These are phyloP conservation scores for Dipus sagitta DNA, from an alignment of 2,797 vertebrate species.

Conservation along the genomic window DNA sequence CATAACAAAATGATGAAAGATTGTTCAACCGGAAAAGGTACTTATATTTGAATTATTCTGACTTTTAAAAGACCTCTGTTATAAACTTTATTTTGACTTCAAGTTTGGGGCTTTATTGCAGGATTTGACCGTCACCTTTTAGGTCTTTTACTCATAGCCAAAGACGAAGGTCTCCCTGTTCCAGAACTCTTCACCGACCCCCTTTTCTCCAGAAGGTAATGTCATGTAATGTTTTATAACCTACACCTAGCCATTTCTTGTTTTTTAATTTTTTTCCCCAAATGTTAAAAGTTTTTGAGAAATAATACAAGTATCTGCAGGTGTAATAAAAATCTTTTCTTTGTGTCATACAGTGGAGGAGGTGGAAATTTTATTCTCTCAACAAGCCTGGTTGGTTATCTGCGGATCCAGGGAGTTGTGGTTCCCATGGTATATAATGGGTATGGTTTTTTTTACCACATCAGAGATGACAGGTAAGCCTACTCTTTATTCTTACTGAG, in stretches of 20 bases:
- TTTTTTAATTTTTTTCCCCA: background rate
- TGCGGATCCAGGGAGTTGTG: conserved; percentile 89
- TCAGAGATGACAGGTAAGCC: conserved; percentile 95
- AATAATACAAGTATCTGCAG: background rate
- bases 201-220: conserved; percentile 94
- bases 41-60: background rate
- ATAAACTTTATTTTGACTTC: conserved; percentile 50
- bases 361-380: conserved; percentile 97
- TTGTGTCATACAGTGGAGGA: conserved; percentile 92
- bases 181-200: conserved; percentile 94
- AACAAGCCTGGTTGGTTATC: conserved; percentile 96
- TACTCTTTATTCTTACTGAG: background rate
- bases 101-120: conserved; percentile 83
- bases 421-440: conserved; percentile 95
- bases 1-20: conserved; percentile 96
- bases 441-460: conserved; percentile 97
- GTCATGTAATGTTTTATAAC: background rate
- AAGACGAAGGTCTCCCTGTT: conserved; percentile 92
- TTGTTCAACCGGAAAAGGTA: conserved; percentile 95
- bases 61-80: background rate
- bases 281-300: conserved; percentile 41
- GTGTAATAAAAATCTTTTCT: conserved; percentile 61
- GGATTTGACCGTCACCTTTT: conserved; percentile 98
- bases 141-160: conserved; percentile 93
- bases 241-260: background rate